Conservation (phyloP, 2,888 invertebrate species). For the Mystacides longicornis region DNA sequence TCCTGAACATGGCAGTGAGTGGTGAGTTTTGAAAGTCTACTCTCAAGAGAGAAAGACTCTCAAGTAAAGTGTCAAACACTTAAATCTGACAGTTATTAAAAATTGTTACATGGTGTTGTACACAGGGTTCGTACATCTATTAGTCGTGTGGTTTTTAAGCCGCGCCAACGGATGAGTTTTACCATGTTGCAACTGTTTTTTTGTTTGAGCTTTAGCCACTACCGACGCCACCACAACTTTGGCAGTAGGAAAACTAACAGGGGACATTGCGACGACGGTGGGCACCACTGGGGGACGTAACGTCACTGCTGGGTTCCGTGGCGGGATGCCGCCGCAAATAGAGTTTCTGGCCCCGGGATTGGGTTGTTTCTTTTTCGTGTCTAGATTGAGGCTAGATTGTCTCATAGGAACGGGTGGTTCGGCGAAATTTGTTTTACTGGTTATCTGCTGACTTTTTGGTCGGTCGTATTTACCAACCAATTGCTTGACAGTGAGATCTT, state of each 20-base stretch:
- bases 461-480: constrained; percentile 69
- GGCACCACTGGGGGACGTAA: constrained; percentile 40
- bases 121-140: constrained; percentile 69
- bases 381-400: constrained; percentile 33
- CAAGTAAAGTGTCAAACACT: too few species aligned
- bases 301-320: constrained; percentile 26
- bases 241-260: constrained; percentile 39
- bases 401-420: constrained; percentile 33
- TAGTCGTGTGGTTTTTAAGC: constrained; percentile 64
- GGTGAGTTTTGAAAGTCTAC: not conserved
- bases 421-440: constrained; percentile 28
- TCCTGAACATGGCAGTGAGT: not conserved
- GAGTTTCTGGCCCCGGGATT: constrained; percentile 29
- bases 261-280: constrained; percentile 38
- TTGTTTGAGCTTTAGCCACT: constrained; percentile 64
- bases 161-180: constrained; percentile 87
- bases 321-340: constrained; percentile 32
- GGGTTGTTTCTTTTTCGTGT: constrained; percentile 22
- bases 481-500: constrained; percentile 65
- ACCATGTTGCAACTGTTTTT: constrained; percentile 82
- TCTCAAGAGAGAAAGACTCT: not conserved
- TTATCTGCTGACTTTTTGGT: constrained; percentile 24
- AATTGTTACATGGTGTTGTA: constrained; percentile 80
- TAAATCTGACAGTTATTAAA: too few species aligned
- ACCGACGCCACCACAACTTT: constrained; percentile 59